Percentiles rank a stretch among this genome's conserved stretches.
These are phyloP conservation scores for Calameuta filiformis DNA, from an alignment of 2,888 invertebrate genomes.

Conservation along the genomic window DNA sequence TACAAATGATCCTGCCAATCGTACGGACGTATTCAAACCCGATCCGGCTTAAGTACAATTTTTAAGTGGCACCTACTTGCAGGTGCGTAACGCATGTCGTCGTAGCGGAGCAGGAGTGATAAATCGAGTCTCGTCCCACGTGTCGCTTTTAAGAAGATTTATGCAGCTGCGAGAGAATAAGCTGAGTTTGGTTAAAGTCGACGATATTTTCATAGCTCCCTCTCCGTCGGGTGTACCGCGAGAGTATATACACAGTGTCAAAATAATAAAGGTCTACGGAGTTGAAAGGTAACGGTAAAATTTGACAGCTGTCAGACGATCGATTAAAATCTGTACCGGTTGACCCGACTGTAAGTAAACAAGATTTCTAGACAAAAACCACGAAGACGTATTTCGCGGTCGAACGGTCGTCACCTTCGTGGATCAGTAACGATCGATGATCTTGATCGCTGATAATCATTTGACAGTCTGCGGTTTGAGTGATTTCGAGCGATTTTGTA, in stretches of 20 bases:
- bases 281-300: neutral
- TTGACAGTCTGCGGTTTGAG: too few species aligned
- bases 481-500: neutral
- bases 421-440: too few species aligned
- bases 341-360: neutral
- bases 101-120: neutral
- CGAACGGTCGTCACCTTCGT: neutral
- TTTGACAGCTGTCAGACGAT: neutral
- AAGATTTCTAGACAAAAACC: neutral
- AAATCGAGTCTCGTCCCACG: conserved; percentile 2
- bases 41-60: neutral
- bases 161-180: neutral
- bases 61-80: neutral
- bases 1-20: conserved; percentile 13
- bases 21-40: neutral
- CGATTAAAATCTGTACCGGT: neutral
- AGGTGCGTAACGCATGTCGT: conserved; percentile 3
- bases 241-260: neutral
- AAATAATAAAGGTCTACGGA: neutral
- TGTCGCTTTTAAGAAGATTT: conserved; percentile 8
- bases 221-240: accelerated
- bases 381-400: neutral
- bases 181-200: neutral
- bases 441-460: too few species aligned
- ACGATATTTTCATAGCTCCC: neutral